Conservation (phyloP, 2,113 vertebrate genomes). For the Pterocles orientalis region DNA sequence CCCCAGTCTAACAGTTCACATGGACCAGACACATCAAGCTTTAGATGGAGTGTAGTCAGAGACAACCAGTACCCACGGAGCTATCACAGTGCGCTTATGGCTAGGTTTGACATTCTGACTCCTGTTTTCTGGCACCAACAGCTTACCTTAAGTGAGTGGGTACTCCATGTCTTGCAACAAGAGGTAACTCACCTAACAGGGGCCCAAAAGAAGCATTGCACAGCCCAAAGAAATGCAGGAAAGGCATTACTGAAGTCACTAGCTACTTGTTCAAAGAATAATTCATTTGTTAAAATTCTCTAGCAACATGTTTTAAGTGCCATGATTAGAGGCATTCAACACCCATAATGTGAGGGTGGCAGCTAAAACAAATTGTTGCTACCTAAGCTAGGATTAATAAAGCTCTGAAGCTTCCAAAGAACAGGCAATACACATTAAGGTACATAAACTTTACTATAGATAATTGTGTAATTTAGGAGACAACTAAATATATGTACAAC, state of each 20-base stretch:
- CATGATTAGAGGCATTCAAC: neutral
- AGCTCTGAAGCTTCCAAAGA: neutral
- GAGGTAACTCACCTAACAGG: neutral
- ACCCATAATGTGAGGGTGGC: neutral
- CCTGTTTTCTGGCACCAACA: neutral
- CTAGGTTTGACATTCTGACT: neutral
- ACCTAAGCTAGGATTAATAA: neutral
- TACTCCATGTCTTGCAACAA: neutral
- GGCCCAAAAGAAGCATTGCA: neutral
- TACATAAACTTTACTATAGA: neutral
- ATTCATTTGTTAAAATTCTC: neutral
- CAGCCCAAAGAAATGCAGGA: neutral
- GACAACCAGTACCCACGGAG: neutral
- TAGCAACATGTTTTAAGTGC: neutral
- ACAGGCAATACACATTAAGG: neutral
- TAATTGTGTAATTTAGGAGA: neutral
- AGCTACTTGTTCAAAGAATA: neutral
- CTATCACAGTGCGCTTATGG: rapidly evolving
- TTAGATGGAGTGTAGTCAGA: neutral
- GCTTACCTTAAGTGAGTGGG: neutral
- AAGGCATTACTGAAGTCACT: neutral
- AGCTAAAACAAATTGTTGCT: neutral
- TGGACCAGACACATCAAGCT: neutral
- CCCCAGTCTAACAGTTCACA: too few species aligned
- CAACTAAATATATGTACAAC: neutral